phyloP scores from a whole-genome alignment of 2,113 vertebrate genomes.

The Pachypanchax playfairii region DNA sequence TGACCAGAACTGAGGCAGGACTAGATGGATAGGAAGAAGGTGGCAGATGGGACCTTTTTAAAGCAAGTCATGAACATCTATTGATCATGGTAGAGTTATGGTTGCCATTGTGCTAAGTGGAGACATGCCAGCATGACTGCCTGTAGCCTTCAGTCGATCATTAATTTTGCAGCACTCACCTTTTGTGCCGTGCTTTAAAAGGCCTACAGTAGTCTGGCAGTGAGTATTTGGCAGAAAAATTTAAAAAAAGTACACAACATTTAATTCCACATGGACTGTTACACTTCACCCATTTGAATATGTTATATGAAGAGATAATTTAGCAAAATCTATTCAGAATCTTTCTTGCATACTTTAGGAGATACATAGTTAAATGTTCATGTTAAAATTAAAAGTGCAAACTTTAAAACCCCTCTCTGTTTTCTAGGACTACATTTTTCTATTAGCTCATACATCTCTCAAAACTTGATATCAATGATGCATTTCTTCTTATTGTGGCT shows the following conservation, averaged over 20 bases:
- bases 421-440: constrained; percentile 36
- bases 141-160: constrained; percentile 32
- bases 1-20: constrained; percentile 56
- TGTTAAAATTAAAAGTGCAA: neutral
- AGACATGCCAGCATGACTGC: constrained; percentile 43
- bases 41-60: constrained; percentile 66
- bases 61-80: constrained; percentile 66
- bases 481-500: neutral
- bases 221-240: neutral
- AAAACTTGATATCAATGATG: constrained; percentile 4
- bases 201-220: neutral
- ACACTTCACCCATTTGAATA: neutral
- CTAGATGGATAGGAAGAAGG: constrained; percentile 51
- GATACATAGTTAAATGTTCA: too few relatives aligned
- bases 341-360: too few relatives aligned
- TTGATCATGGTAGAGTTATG: constrained; percentile 71
- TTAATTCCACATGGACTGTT: neutral
- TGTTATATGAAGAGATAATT: too few relatives aligned
- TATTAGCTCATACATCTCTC: constrained; percentile 56
- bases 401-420: constrained; percentile 24
- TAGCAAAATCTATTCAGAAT: too few relatives aligned
- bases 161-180: constrained; percentile 35
- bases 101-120: constrained; percentile 61
- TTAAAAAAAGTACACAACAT: neutral
- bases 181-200: constrained; percentile 8